Percentiles rank a stretch among this genome's conserved stretches.
These are phyloP conservation scores for Zonitis immaculata DNA, from an alignment of 2,888 invertebrate genomes.

Conservation along the genomic window DNA sequence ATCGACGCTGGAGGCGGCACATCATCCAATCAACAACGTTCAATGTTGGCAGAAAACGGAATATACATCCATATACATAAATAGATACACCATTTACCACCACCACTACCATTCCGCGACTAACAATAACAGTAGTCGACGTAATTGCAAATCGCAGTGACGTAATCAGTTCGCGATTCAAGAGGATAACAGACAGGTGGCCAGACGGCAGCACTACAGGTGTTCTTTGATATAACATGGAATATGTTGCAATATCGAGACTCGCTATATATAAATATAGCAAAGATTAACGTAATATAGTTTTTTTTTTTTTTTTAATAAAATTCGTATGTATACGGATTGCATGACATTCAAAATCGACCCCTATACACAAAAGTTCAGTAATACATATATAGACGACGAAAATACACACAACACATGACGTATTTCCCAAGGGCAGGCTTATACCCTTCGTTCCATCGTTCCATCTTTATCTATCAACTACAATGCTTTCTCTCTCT, in stretches of 20 bases:
- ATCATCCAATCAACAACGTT: conserved; percentile 33
- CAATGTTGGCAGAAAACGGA: conserved; percentile 12
- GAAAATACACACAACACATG: conserved; percentile 17
- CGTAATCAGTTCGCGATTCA: conserved; percentile 3
- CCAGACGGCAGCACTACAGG: not conserved
- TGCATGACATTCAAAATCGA: not conserved
- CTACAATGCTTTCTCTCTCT: not conserved
- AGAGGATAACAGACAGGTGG: not conserved
- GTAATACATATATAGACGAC: conserved; percentile 1
- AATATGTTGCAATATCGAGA: too few species aligned
- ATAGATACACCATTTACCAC: too few species aligned
- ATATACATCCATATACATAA: too few species aligned
- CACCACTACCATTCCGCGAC: not conserved
- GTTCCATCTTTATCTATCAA: not conserved
- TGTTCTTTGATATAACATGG: too few species aligned
- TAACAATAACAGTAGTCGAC: not conserved
- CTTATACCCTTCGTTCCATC: conserved; percentile 17
- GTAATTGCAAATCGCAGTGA: not conserved
- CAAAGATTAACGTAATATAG: too few species aligned
- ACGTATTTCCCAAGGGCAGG: conserved; percentile 22
- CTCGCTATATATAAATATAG: too few species aligned
- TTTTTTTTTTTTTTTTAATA: too few species aligned
- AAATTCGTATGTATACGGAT: too few species aligned
- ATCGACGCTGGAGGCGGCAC: conserved; percentile 30
- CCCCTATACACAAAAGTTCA: not conserved